These are phyloP conservation scores for Xiphophorus maculatus DNA, from an alignment of 2,113 vertebrate species.

Conservation along the genomic window DNA sequence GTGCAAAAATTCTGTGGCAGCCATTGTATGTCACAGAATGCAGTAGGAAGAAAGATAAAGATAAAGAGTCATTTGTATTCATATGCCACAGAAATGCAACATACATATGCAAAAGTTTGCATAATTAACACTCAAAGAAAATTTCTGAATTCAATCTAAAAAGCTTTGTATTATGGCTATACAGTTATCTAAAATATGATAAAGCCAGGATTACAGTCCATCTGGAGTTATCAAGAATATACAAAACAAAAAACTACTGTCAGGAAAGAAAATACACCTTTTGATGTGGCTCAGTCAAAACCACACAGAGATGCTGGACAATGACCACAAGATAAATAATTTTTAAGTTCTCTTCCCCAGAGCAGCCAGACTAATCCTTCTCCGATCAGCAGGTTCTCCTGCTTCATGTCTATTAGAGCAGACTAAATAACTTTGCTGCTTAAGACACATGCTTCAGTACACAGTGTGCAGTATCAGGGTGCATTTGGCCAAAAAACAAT, in stretches of 20 bases:
- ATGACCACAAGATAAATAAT: not conserved
- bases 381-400: not conserved
- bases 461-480: not conserved
- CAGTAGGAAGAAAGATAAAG: too few species aligned
- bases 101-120: not conserved
- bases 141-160: not conserved
- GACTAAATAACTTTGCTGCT: not conserved
- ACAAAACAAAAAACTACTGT: not conserved
- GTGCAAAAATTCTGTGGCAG: not conserved
- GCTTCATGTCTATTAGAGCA: not conserved
- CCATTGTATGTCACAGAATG: not conserved
- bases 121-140: not conserved
- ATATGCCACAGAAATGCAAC: not conserved
- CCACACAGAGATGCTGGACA: not conserved
- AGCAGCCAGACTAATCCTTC: too few species aligned
- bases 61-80: not conserved
- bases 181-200: not conserved
- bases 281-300: not conserved
- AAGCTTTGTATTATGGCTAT: not conserved
- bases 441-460: not conserved
- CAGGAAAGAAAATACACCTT: not conserved
- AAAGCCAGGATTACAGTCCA: not conserved
- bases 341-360: too few species aligned
- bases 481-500: not conserved
- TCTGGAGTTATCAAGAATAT: not conserved